phyloP scores from a whole-genome alignment of 2,797 vertebrate species.

The Notamacropus eugenii region DNA sequence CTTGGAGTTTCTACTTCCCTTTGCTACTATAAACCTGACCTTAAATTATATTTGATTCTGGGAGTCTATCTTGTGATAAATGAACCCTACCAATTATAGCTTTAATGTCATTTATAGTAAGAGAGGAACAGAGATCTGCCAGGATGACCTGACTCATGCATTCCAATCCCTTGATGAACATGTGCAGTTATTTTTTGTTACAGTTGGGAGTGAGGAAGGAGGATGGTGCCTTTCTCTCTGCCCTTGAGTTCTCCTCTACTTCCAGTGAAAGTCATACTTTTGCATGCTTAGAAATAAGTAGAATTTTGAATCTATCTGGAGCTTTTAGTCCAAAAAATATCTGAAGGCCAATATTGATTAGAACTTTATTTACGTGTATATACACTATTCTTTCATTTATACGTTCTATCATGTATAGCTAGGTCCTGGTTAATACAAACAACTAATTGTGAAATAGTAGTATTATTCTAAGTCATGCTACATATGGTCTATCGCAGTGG shows the following conservation, averaged over 20 bases:
- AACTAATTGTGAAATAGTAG: neutral
- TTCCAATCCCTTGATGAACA: neutral
- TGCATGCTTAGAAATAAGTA: neutral
- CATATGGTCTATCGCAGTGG: neutral
- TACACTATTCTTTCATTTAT: too few relatives aligned
- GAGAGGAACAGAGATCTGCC: neutral
- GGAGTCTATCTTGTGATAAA: neutral
- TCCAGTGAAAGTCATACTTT: neutral
- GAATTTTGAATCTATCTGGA: neutral
- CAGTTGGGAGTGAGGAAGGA: too few relatives aligned
- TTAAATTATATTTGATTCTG: neutral
- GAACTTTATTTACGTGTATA: neutral
- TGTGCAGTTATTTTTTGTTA: neutral
- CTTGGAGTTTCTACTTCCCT: neutral
- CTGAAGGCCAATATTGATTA: neutral
- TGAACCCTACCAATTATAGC: neutral
- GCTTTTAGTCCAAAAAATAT: neutral
- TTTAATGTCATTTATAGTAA: neutral
- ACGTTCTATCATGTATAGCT: too few relatives aligned
- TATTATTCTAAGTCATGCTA: neutral
- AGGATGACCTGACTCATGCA: neutral
- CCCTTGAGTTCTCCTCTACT: too few relatives aligned
- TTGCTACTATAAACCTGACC: neutral
- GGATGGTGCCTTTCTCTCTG: too few relatives aligned
- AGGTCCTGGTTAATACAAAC: neutral